These are phyloP conservation scores for Ochotona curzoniae DNA, from an alignment of 2,113 vertebrate species.

Conservation along the genomic window DNA sequence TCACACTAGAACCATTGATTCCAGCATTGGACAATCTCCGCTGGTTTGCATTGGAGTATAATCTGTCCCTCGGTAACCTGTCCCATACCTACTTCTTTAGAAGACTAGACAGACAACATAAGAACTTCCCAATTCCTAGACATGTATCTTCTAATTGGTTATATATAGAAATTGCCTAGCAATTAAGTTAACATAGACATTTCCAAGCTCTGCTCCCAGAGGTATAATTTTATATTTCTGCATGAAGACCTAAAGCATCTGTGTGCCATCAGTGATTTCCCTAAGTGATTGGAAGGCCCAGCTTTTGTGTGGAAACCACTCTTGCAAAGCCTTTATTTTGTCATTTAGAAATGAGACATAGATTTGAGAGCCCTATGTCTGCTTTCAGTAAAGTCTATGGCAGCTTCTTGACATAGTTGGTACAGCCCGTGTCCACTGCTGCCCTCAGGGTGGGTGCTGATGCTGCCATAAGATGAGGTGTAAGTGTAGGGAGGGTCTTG, in stretches of 20 bases:
- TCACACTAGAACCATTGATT: not conserved
- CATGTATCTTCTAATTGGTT: not conserved
- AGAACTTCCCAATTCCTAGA: not conserved
- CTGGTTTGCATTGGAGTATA: not conserved
- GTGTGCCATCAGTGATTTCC: not conserved
- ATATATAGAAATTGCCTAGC: not conserved
- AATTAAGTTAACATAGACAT: not conserved
- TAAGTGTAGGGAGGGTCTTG: not conserved
- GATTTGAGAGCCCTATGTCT: not conserved
- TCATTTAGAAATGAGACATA: not conserved
- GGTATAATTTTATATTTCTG: not conserved
- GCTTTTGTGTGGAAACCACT: not conserved
- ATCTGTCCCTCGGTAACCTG: not conserved
- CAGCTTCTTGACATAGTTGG: not conserved
- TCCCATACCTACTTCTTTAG: not conserved
- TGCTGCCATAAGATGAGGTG: not conserved
- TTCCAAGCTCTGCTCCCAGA: not conserved
- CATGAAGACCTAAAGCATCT: not conserved
- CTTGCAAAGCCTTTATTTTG: not conserved
- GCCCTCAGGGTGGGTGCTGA: not conserved
- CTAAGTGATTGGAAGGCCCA: not conserved
- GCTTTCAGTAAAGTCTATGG: not conserved
- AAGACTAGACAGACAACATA: not conserved
- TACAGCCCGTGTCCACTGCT: not conserved
- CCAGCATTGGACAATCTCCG: not conserved